A percentile compares a stretch with the other conserved stretches of the same genome.
Evolutionary conservation across 2,888 invertebrate genomes (phyloP).

Genomic region (Pseudococcus longispinus): DNA sequence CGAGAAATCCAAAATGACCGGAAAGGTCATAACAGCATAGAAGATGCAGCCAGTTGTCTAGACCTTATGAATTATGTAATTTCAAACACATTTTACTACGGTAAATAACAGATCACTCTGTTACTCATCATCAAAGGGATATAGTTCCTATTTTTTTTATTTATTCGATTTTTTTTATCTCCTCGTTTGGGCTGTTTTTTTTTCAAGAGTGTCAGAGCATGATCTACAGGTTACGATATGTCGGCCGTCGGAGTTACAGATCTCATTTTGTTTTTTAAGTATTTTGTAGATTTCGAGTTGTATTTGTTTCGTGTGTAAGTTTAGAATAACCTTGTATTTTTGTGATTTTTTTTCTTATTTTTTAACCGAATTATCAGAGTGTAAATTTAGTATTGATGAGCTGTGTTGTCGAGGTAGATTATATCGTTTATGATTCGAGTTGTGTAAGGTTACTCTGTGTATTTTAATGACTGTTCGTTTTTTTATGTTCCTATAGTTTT

Average conservation of each 20-base stretch:
- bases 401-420: neutral
- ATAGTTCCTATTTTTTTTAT: slow-evolving; percentile 34
- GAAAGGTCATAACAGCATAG: slow-evolving; percentile 87
- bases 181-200: neutral
- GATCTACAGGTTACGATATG: neutral
- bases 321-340: neutral
- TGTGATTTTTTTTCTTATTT: neutral
- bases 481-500: slow-evolving; percentile 16
- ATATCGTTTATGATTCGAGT: neutral
- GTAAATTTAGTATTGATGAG: neutral
- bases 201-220: neutral
- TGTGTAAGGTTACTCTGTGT: neutral
- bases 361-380: neutral
- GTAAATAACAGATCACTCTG: neutral
- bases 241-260: neutral
- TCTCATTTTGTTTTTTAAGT: slow-evolving; percentile 7
- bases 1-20: slow-evolving; percentile 80
- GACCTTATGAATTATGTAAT: slow-evolving; percentile 71
- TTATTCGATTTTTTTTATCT: neutral
- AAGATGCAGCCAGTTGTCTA: slow-evolving; percentile 90
- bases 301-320: neutral
- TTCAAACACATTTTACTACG: neutral
- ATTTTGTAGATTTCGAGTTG: neutral
- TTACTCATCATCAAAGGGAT: neutral
- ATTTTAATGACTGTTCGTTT: slow-evolving; percentile 14